These are phyloP conservation scores for Aurelia sp. DNA, from an alignment of 30 jellyfish, hydroid and myxozoan genomes.

Conservation along the genomic window DNA sequence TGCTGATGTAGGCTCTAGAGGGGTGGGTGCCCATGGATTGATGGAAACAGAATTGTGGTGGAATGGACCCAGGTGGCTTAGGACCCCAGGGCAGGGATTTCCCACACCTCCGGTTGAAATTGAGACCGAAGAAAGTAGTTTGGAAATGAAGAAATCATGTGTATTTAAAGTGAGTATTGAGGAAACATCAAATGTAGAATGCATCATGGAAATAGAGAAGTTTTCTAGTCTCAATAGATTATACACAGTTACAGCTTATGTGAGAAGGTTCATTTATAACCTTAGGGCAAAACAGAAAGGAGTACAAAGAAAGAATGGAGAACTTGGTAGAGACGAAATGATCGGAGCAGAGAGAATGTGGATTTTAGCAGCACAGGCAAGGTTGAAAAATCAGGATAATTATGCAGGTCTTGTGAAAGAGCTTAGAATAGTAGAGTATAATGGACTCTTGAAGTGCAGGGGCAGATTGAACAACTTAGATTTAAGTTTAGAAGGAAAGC, in stretches of 20 bases:
- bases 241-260: constrained; percentile 31
- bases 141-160: not conserved
- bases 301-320: not conserved
- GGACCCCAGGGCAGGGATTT: constrained; percentile 27
- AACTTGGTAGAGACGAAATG: constrained; percentile 12
- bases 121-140: not conserved
- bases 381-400: not conserved
- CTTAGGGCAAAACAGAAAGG: not conserved
- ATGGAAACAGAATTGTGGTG: constrained; percentile 37
- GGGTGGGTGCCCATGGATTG: not conserved
- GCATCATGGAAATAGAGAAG: not conserved
- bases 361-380: constrained; percentile 16
- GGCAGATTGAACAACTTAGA: not conserved
- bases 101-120: constrained; percentile 29
- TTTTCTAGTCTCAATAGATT: not conserved
- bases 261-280: constrained; percentile 8
- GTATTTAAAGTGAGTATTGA: not conserved
- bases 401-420: not conserved
- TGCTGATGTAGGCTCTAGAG: too few relatives aligned
- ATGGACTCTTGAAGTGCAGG: too few relatives aligned
- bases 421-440: too few relatives aligned
- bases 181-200: not conserved
- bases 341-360: constrained; percentile 36
- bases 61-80: constrained; percentile 55
- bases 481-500: too few relatives aligned